A percentile compares a stretch with the other conserved stretches of the same genome.
These are phyloP conservation scores for Malachius bipustulatus DNA, from an alignment of 2,888 invertebrate species.

Conservation along the genomic window DNA sequence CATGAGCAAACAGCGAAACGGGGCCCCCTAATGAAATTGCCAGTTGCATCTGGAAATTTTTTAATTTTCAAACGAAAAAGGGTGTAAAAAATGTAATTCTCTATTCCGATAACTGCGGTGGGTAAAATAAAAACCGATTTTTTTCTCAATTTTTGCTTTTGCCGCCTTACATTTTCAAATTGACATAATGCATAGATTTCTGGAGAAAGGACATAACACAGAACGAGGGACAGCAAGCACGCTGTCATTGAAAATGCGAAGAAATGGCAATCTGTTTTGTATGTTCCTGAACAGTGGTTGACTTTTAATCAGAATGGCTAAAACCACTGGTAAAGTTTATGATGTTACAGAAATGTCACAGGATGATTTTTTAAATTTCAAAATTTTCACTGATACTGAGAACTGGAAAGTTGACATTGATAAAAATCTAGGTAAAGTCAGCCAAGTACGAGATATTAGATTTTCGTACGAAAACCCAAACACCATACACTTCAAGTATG, in stretches of 20 bases:
- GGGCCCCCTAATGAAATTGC: slow-evolving; percentile 15
- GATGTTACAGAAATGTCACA: slow-evolving; percentile 13
- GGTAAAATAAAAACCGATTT: slow-evolving; percentile 15
- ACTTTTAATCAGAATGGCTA: slow-evolving; percentile 13
- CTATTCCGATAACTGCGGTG: slow-evolving; percentile 9
- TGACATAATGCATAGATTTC: slow-evolving; percentile 11
- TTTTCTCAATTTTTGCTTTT: slow-evolving; percentile 14
- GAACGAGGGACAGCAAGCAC: slow-evolving; percentile 16
- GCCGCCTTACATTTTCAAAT: slow-evolving; percentile 7
- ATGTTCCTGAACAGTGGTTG: slow-evolving; percentile 15
- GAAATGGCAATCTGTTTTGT: slow-evolving; percentile 13
- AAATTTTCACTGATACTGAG: slow-evolving; percentile 4
- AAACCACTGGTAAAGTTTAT: slow-evolving; percentile 9
- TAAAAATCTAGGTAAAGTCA: slow-evolving; percentile 4
- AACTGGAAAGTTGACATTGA: slow-evolving; percentile 5
- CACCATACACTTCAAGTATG: not conserved
- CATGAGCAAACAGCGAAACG: slow-evolving; percentile 9
- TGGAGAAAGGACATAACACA: slow-evolving; percentile 16
- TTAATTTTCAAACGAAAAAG: slow-evolving; percentile 8
- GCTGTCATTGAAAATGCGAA: slow-evolving; percentile 14
- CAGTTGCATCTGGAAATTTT: slow-evolving; percentile 13
- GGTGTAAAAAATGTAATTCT: slow-evolving; percentile 13
- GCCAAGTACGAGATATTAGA: not conserved
- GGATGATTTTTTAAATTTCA: slow-evolving; percentile 12
- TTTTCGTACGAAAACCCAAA: not conserved